Conservation (phyloP, 2,888 invertebrate genomes). For the Rugalucina vietnamica region DNA sequence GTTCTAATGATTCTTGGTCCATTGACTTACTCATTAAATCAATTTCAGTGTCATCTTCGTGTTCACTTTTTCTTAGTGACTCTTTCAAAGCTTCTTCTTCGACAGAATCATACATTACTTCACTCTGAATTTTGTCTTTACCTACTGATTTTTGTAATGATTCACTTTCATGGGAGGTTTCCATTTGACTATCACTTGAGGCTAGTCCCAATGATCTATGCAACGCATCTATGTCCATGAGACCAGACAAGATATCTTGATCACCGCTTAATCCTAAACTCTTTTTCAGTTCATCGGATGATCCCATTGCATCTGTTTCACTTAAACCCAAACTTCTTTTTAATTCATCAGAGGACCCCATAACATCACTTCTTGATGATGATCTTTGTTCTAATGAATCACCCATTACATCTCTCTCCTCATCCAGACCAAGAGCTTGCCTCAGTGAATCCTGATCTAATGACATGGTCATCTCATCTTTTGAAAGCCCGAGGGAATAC, state of each 20-base stretch:
- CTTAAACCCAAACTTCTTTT: slow-evolving; percentile 48
- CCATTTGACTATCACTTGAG: slow-evolving; percentile 47
- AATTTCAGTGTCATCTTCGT: slow-evolving; percentile 4
- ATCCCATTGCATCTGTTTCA: slow-evolving; percentile 48
- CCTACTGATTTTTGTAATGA: slow-evolving; percentile 15
- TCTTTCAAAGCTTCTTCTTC: slow-evolving; percentile 54
- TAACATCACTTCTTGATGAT: background rate
- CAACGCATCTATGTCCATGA: slow-evolving; percentile 58
- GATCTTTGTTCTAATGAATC: slow-evolving; percentile 55
- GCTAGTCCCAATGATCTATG: slow-evolving; percentile 60
- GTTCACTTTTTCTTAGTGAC: slow-evolving; percentile 30
- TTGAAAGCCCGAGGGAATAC: slow-evolving; percentile 46
- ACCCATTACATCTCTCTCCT: slow-evolving; percentile 42
- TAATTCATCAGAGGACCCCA: slow-evolving; percentile 53
- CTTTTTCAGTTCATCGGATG: slow-evolving; percentile 48
- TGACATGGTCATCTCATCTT: slow-evolving; percentile 42
- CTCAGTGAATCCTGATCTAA: slow-evolving; percentile 59
- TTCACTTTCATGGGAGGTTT: slow-evolving; percentile 9
- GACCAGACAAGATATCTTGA: slow-evolving; percentile 58
- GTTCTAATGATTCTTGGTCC: slow-evolving; percentile 39
- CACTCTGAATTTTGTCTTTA: slow-evolving; percentile 29
- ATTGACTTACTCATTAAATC: slow-evolving; percentile 41
- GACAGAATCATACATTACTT: slow-evolving; percentile 49
- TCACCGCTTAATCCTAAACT: slow-evolving; percentile 52
- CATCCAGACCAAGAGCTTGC: slow-evolving; percentile 50